Conservation (phyloP, 2,888 invertebrate species). For the Lithophane leautieri region DNA sequence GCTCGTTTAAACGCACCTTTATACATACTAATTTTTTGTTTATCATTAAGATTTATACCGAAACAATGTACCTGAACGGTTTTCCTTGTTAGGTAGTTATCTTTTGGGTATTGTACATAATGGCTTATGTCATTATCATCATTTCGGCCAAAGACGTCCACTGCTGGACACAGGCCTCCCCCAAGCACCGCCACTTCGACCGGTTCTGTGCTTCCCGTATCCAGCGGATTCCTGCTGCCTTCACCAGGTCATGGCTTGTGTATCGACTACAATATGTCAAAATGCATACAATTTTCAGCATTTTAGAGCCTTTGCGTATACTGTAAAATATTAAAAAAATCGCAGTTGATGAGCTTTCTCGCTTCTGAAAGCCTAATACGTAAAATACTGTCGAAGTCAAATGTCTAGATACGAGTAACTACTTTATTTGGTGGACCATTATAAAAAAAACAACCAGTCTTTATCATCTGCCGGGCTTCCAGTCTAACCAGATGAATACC, state of each 20-base stretch:
- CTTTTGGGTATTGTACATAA: conserved; percentile 11
- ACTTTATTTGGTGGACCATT: not conserved
- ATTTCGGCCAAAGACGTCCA: too few relatives aligned
- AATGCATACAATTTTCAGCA: not conserved
- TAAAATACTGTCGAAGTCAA: not conserved
- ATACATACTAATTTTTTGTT: not conserved
- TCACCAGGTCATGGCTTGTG: too few relatives aligned
- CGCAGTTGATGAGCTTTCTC: too few relatives aligned
- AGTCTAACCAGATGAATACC: too few relatives aligned
- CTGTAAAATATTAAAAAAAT: not conserved
- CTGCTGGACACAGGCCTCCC: too few relatives aligned
- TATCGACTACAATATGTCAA: not conserved
- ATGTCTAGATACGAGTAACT: too few relatives aligned
- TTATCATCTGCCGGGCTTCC: too few relatives aligned
- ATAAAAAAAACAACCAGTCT: not conserved
- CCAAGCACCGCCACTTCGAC: too few relatives aligned
- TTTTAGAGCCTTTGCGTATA: not conserved
- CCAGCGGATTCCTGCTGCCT: too few relatives aligned
- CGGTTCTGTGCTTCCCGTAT: too few relatives aligned
- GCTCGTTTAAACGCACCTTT: not conserved
- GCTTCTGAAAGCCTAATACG: not conserved
- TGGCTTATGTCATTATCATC: not conserved
- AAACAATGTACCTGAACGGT: conserved; percentile 57
- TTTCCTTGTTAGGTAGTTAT: conserved; percentile 27
- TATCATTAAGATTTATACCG: conserved; percentile 14